phyloP scores from a whole-genome alignment of 2,888 invertebrate species.

The Sabellastarte sp. region DNA sequence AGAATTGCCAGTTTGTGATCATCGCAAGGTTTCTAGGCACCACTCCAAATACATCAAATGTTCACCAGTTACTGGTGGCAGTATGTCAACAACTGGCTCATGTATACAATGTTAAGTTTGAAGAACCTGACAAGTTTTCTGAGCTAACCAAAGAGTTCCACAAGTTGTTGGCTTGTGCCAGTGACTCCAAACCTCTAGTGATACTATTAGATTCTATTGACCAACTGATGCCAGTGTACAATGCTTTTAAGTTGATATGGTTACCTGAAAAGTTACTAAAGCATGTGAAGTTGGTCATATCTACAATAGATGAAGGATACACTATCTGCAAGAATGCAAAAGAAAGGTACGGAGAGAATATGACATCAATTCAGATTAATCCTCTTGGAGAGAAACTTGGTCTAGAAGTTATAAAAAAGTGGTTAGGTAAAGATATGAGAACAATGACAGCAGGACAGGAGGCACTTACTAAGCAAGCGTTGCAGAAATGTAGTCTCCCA shows the following conservation, averaged over 20 bases:
- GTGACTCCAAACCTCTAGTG: constrained; percentile 23
- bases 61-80: constrained; percentile 4
- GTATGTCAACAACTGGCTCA: constrained; percentile 4
- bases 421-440: constrained; percentile 1
- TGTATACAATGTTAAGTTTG: neutral
- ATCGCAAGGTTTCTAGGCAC: constrained; percentile 11
- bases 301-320: constrained; percentile 8
- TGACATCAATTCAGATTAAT: constrained; percentile 2
- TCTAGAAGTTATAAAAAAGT: neutral
- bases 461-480: constrained; percentile 4
- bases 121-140: constrained; percentile 3
- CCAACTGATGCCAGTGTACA: constrained; percentile 26
- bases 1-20: neutral
- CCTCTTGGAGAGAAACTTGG: neutral
- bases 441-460: neutral
- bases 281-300: constrained; percentile 5
- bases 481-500: constrained; percentile 22
- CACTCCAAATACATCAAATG: constrained; percentile 10
- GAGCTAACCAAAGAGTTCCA: constrained; percentile 5
- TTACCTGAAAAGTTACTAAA: constrained; percentile 2
- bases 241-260: constrained; percentile 13
- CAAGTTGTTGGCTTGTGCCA: constrained; percentile 8
- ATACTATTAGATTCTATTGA: constrained; percentile 34
- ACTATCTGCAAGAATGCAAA: neutral
- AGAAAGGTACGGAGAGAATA: neutral